Base-by-base conservation (phyloP, 2,797 vertebrate species). In the Gadopsis marmoratus region DNA sequence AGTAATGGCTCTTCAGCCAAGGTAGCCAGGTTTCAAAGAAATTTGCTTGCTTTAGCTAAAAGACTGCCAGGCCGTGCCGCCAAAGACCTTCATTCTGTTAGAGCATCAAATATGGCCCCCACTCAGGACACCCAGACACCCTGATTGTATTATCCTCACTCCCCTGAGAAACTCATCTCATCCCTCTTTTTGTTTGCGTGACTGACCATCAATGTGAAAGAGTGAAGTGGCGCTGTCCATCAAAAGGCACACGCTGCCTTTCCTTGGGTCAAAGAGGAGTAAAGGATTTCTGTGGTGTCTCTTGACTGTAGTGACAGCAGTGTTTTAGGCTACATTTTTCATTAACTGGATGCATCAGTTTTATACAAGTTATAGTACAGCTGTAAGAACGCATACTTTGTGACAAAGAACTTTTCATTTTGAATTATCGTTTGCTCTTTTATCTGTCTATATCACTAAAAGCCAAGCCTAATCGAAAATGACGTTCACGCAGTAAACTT, bases 31-130 rank as follows among this genome's bases (percentile, higher is more conserved):
- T 91, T 93, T 95, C 90, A 95, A 95, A 94, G 95, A 94, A 95
- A 96, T 95, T 87, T 96, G 95, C 95, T 94, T 94, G 95, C 91
- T 93, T 91, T 92, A 94, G 95, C 95, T 96, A 95, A 96, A 96
- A 95, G 92, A 91, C 84, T 70, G 84, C 79, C 82, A 86, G 88
- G 76, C 89, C 29, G 77, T 89, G 82, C 84, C 91, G 92, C 93
- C 92, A 93, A 95, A 93, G 89, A 92, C 93, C 91, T 91, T 95
- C 91, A 94, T 95, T 95, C 89, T 94, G 91, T 94, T 92, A 95
- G 93, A 95, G 92, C 90, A 90, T 94, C 90, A 89, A 90, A 92
- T 90, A 87, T 91, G 87, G 91, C 89, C 90, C 86, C 90, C 70
- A 48, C 86, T 91, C 86, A 86, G 90, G 88, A 86, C 90, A 89